Evolutionary conservation across 2,797 vertebrate species (phyloP).

Genomic region (Mastacembelus armatus): DNA sequence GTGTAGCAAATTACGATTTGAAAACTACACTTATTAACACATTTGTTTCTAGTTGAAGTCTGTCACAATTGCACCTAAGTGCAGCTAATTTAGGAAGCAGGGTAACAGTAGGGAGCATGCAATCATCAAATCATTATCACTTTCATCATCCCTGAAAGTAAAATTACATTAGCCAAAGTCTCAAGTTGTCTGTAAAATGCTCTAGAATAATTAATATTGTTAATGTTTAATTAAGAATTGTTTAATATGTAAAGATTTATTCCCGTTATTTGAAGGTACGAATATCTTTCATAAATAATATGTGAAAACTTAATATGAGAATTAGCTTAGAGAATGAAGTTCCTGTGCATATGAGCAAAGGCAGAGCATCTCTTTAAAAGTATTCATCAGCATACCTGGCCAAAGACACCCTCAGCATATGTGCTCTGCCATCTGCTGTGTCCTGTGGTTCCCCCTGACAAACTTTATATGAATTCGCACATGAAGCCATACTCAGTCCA

Average conservation of each 20-base stretch:
- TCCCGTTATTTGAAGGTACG: too few relatives aligned
- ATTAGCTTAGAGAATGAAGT: too few relatives aligned
- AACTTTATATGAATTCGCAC: slow-evolving; percentile 66
- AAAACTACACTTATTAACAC: slow-evolving; percentile 3
- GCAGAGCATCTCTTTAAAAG: slow-evolving; percentile 70
- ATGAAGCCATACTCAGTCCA: slow-evolving; percentile 39
- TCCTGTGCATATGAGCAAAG: slow-evolving; percentile 55
- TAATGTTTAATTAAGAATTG: too few relatives aligned
- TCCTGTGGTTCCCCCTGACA: slow-evolving; percentile 57
- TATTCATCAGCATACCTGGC: slow-evolving; percentile 71
- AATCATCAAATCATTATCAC: too few relatives aligned
- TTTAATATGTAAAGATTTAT: too few relatives aligned
- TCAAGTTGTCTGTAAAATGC: too few relatives aligned
- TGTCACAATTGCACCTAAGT: background rate
- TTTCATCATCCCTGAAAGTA: too few relatives aligned
- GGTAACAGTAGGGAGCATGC: too few relatives aligned
- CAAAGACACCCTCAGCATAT: slow-evolving; percentile 70
- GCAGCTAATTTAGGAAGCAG: too few relatives aligned
- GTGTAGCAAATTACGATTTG: background rate
- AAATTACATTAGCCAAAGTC: too few relatives aligned
- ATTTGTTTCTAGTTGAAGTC: background rate
- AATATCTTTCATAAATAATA: slow-evolving; percentile 24
- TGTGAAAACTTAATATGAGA: too few relatives aligned
- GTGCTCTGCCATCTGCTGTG: slow-evolving; percentile 73
- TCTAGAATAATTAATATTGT: too few relatives aligned